Evolutionary conservation across 2,113 vertebrate genomes (phyloP), one percentile per base, ranked within the genome.

Genomic region (Caranx melampygus): DNA sequence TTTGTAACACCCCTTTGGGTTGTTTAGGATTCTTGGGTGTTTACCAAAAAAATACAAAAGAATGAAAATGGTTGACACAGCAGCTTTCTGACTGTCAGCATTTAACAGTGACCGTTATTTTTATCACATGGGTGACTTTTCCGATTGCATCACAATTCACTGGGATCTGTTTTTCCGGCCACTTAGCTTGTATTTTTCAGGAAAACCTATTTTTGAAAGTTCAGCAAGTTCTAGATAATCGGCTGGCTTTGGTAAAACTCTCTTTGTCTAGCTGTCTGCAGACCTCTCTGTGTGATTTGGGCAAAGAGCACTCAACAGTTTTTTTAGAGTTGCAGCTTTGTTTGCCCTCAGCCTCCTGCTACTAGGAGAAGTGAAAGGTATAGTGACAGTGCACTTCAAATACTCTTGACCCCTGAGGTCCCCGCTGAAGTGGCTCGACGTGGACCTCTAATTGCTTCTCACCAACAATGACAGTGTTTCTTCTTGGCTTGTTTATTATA

Each of bases 371-470:
- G 61, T 79, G 72, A 79, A 89, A 89, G 55, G 82, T 87, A 81
- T 86, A 88, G 91, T 71, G 87, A 88, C 81, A 79, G 64, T 72
- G 72, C 52, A 14, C 83, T 91, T 86, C 62, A 85, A 87, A 84
- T 78, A 81, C 78, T 87, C 87, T 86, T 88, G 84, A 90, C 85
- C 86, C 79, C 70, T 47, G 47, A 60, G 40, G 63, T 77, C 68
- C 49, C 40, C 47, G n/a, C 71, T 88, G 70, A 87, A 89, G 84
- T 86, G 83, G 81, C 82, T 81, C 66, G 16, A 40, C 61, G 5
- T 69, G 74, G 80, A 72, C 61, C 71, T 70, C 82, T 91, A 90
- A 91, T 92, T 92, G 83, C 89, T 90, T 87, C 63, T 83, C 81
- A 75, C 75, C 73, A 60, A 88, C 89, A 91, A 89, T 89, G 79